Conservation (phyloP, 2,888 invertebrate species). For the Lucinisca nassula region DNA sequence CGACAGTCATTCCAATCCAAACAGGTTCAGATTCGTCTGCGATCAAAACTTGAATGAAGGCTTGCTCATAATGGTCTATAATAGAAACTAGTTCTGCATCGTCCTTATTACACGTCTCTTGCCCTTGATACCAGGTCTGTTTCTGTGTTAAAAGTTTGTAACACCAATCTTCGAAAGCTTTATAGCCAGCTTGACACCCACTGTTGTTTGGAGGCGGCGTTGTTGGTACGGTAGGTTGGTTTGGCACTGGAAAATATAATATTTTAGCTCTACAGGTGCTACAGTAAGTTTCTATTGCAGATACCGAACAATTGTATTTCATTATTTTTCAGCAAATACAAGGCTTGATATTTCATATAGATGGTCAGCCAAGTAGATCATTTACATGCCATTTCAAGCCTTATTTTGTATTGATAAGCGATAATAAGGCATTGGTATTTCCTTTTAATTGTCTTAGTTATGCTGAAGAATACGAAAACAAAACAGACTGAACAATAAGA, state of each 20-base stretch:
- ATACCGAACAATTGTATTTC: no score
- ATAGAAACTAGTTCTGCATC: slow-evolving; percentile 2
- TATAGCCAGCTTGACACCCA: slow-evolving; percentile 21
- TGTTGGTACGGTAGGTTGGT: neutral
- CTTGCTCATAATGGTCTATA: neutral
- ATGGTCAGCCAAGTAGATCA: no score
- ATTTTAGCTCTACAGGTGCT: no score
- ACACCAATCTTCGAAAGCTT: neutral
- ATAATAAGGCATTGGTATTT: no score
- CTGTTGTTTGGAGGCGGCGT: neutral
- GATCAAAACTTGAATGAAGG: neutral
- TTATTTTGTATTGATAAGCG: no score
- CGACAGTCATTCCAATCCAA: slow-evolving; percentile 29
- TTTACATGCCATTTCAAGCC: no score
- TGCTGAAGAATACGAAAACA: no score
- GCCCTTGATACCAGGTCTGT: slow-evolving; percentile 29
- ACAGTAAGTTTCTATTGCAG: no score
- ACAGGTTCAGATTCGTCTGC: neutral
- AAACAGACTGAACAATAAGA: no score
- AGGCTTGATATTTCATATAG: no score
- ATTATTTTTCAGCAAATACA: no score
- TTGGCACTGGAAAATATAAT: neutral
- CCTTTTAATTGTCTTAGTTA: no score
- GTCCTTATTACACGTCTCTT: neutral
- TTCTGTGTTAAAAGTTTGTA: slow-evolving; percentile 25